These are phyloP conservation scores for Apeira syringaria DNA, from an alignment of 2,888 invertebrate genomes.

Conservation along the genomic window DNA sequence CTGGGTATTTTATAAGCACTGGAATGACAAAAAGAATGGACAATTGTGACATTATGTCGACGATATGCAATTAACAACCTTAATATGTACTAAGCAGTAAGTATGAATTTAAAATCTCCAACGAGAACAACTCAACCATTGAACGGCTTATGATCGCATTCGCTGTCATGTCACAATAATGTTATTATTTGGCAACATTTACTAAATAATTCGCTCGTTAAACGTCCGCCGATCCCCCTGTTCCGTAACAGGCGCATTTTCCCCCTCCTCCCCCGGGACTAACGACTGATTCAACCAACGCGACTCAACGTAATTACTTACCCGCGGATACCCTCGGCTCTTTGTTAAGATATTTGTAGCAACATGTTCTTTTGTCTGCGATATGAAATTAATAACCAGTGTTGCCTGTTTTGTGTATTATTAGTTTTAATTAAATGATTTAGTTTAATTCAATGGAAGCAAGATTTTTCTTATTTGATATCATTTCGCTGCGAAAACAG, in stretches of 20 bases:
- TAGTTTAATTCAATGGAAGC: no score
- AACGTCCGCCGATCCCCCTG: conserved; percentile 71
- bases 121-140: not conserved
- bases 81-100: no score
- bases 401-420: conserved; percentile 7
- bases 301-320: conserved; percentile 71
- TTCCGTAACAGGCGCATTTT: conserved; percentile 78
- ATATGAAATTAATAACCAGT: conserved; percentile 66
- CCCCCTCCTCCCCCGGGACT: conserved; percentile 59
- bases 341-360: conserved; percentile 73
- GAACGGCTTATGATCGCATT: not conserved
- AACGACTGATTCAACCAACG: conserved; percentile 71
- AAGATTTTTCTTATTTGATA: no score
- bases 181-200: conserved; percentile 83
- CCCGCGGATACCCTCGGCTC: conserved; percentile 35
- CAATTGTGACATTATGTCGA: no score
- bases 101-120: no score
- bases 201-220: conserved; percentile 83
- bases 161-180: conserved; percentile 54
- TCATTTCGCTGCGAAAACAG: no score
- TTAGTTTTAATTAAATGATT: no score
- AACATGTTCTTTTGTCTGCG: conserved; percentile 73
- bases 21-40: no score
- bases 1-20: no score
- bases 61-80: no score